Base-by-base conservation (phyloP, 1,140 invertebrate genomes). In the Procambarus clarkii region DNA sequence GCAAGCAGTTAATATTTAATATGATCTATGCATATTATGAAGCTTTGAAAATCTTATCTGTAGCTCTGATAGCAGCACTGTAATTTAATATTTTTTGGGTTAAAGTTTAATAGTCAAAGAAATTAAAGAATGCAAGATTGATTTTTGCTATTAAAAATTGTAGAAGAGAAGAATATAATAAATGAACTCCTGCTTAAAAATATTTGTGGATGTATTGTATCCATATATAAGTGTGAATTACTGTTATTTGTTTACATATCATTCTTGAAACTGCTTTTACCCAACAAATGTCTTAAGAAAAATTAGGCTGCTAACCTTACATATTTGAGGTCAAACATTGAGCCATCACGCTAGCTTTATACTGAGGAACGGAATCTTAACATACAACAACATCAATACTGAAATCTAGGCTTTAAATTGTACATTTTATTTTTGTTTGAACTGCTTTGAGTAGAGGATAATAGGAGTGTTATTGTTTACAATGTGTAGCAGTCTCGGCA, bases 11-110 rank as follows among this genome's bases (percentile, higher is more conserved):
- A 86, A 77, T 78, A 74, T 45, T 76, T 86, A 46, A 45, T 71
- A 45, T 54, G 74, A 45, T 78, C 50, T 78, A 78, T 86, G 74
- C 85, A 78, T 86, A 86, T 86, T 86, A 78, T 86, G 78, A 58
- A 34, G 60, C 34, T 78, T 44, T 44, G 44, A 76, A 76, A 44
- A 18, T 18, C 18, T 74, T 44, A 34, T 74, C n/a, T 34, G 8
- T 74, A 34, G n/a, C 24, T 71, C 69, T 71, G 24, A 34, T 71
- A 24, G 21, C 24, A 71, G 69, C 11, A 71, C 24, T 7, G 4
- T 71, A 34, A 71, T 71, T n/a, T 4, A 71, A 71, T 24, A 7
- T 34, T 64, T 18, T 64, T 64, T 64, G 8, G 15, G 13, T 21
- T 21, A 64, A 21, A 74, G 4, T 74, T 34, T 34, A 21, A 74